Evolutionary conservation across 1,140 invertebrate genomes (phyloP), one percentile per base, ranked within the genome.

Genomic region (Uloborus diversus): DNA sequence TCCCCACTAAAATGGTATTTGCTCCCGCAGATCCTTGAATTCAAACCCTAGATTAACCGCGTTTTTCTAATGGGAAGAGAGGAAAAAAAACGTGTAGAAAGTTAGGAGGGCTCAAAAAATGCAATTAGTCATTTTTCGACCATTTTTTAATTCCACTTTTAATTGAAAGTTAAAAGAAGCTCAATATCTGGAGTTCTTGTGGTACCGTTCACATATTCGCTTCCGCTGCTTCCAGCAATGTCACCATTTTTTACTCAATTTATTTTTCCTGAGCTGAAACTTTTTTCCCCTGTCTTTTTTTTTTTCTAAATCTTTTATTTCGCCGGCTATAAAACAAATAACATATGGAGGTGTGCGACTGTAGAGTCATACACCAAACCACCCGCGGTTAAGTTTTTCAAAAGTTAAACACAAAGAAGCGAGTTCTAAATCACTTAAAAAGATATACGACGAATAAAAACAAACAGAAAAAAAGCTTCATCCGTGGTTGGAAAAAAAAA

Each of bases 151-250:
- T 42, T 59, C 35, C 20, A 49, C 27, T 47, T 73, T 78, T 78
- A 78, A 78, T 78, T 78, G 73, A 78, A 78, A 64, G 47, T 78
- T 78, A 78, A 78, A 76, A 78, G 73, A 78, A 65, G 27, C 73
- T 78, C 73, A 78, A 75, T 78, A 65, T 78, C 61, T 65, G 49
- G 30, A 42, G 49, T 62, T n/a, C 47, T 5, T 65, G 57, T 65
- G 49, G 42, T 30, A 4, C 13, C 61, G 32, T 56, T 65, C 73
- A 76, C 59, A 49, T 73, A 47, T 57, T 49, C 57, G 57, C 62
- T 73, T 73, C 73, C 62, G 42, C 23, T 51, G 37, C 73, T 65
- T 53, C 47, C 4, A 78, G 61, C 61, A 37, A 78, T 62, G 65
- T 78, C 56, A 17, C 49, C 42, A 49, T 30, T 35, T 78, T 78